These are phyloP conservation scores for Scrobipalpa costella DNA, from an alignment of 2,888 invertebrate genomes.

Conservation along the genomic window DNA sequence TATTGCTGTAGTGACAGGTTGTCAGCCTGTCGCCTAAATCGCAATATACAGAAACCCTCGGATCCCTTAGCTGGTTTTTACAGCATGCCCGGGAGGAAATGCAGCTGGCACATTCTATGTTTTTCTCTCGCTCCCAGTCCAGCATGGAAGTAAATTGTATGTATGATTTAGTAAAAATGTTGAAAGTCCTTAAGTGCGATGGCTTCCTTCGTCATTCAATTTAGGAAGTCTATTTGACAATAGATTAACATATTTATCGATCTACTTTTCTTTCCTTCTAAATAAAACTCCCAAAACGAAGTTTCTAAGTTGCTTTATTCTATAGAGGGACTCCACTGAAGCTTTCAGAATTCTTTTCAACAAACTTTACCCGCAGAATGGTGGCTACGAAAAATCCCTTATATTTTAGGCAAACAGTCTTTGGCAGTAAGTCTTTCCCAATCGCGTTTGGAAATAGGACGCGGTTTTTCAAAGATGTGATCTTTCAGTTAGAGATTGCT, in stretches of 20 bases:
- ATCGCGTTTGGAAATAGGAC: background rate
- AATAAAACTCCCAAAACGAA: background rate
- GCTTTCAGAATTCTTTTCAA: background rate
- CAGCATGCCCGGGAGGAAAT: too few species aligned
- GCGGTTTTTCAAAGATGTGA: background rate
- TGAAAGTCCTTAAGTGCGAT: too few species aligned
- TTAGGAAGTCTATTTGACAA: too few species aligned
- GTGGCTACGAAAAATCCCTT: constrained; percentile 2
- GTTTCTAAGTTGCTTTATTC: constrained; percentile 3
- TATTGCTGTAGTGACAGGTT: too few species aligned
- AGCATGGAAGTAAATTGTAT: too few species aligned
- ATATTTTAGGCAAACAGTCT: constrained; percentile 10
- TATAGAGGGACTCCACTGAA: constrained; percentile 4
- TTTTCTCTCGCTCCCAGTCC: too few species aligned
- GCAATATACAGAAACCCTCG: too few species aligned
- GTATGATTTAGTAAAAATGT: too few species aligned
- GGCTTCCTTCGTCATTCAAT: too few species aligned
- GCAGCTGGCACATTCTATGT: too few species aligned
- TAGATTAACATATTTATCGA: background rate
- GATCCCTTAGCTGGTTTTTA: too few species aligned
- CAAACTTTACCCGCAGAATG: constrained; percentile 6
- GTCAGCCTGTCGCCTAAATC: too few species aligned
- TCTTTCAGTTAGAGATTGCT: background rate
- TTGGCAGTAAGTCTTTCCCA: constrained; percentile 1
- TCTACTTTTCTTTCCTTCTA: background rate